Conservation (phyloP, 2,888 invertebrate species). For the Physocephala rufipes region DNA sequence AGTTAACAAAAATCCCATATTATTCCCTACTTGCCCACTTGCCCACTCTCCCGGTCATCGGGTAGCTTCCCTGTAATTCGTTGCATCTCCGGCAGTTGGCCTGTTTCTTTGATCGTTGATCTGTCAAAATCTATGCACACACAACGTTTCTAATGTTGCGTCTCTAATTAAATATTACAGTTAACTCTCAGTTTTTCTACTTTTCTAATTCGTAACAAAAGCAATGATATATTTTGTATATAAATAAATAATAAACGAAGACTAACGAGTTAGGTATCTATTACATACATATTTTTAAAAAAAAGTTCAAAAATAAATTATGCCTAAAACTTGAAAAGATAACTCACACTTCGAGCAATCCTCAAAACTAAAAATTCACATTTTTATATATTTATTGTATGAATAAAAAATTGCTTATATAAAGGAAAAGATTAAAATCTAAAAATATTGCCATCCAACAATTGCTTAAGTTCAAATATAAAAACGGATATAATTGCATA, state of each 20-base stretch:
- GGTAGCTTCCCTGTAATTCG: neutral
- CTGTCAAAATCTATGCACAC: conserved; percentile 8
- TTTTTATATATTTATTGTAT: conserved; percentile 26
- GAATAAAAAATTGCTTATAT: conserved; percentile 26
- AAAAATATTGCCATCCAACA: conserved; percentile 41
- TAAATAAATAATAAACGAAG: conserved; percentile 18
- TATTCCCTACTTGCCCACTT: neutral
- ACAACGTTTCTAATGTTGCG: neutral
- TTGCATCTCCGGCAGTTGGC: neutral
- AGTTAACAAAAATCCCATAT: neutral
- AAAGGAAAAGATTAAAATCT: conserved; percentile 26
- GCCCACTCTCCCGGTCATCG: neutral
- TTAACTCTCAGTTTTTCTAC: conserved; percentile 22
- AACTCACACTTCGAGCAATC: conserved; percentile 18
- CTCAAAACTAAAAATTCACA: conserved; percentile 22
- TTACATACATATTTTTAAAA: conserved; percentile 19
- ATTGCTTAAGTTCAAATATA: conserved; percentile 41
- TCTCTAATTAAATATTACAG: conserved; percentile 7
- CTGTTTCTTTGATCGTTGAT: neutral
- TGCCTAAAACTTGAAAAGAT: neutral
- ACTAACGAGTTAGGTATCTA: conserved; percentile 39
- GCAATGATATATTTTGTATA: conserved; percentile 29
- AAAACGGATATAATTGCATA: conserved; percentile 43
- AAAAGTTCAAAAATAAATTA: conserved; percentile 2
- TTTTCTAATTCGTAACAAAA: conserved; percentile 29